These are phyloP conservation scores for Temnothorax nylanderi DNA, from an alignment of 1,140 invertebrate genomes.

Conservation along the genomic window DNA sequence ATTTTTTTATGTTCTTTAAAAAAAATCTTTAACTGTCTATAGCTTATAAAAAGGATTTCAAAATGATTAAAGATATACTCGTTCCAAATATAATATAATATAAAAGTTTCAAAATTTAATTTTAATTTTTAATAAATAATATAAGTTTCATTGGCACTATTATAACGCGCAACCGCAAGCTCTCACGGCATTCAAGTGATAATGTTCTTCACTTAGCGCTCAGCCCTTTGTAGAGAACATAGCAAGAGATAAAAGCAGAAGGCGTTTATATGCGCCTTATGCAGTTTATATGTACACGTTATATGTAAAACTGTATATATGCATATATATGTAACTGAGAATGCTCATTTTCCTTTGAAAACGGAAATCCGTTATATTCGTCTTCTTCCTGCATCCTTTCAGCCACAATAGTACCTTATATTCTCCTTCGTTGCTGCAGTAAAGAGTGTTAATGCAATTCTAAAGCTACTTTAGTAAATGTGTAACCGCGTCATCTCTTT, in stretches of 20 bases:
- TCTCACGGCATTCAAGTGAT: slow-evolving; percentile 17
- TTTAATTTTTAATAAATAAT: slow-evolving; percentile 4
- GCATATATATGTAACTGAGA: slow-evolving; percentile 42
- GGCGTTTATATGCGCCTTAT: slow-evolving; percentile 45
- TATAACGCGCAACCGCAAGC: not conserved
- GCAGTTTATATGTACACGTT: slow-evolving; percentile 22
- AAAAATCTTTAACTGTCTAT: not conserved
- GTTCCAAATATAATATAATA: slow-evolving; percentile 5
- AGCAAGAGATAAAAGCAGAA: slow-evolving; percentile 48
- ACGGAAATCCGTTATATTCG: slow-evolving; percentile 48
- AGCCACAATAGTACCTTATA: slow-evolving; percentile 44
- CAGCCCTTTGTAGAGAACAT: slow-evolving; percentile 31
- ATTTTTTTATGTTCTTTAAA: not conserved
- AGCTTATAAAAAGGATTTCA: not conserved
- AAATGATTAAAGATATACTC: not conserved
- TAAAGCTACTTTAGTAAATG: slow-evolving; percentile 12
- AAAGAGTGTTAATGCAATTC: slow-evolving; percentile 18
- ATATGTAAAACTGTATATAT: slow-evolving; percentile 19
- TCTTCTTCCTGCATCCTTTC: slow-evolving; percentile 46
- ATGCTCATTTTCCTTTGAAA: slow-evolving; percentile 62
- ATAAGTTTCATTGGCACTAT: not conserved
- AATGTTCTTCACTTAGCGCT: slow-evolving; percentile 47
- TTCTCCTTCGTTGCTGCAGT: slow-evolving; percentile 15
- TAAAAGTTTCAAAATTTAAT: not conserved
- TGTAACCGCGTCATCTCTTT: not conserved